Percentiles rank a stretch among this genome's conserved stretches.
These are phyloP conservation scores for Danio jaintianensis DNA, from an alignment of 2,797 vertebrate genomes.

Conservation along the genomic window DNA sequence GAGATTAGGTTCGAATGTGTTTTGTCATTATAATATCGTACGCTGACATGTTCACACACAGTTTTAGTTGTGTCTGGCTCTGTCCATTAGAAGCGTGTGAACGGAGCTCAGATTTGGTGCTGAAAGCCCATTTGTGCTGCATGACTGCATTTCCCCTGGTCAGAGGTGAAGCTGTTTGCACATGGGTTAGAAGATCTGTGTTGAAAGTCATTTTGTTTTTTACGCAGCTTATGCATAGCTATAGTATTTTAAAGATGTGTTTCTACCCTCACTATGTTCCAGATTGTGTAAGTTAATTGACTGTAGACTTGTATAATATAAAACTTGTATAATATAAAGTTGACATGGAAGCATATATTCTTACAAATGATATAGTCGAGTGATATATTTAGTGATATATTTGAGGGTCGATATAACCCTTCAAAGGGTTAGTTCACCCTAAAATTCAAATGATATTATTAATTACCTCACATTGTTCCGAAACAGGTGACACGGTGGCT, in stretches of 20 bases:
- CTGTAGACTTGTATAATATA: slow-evolving; percentile 2
- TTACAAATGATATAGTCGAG: too few species aligned
- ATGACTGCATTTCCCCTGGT: slow-evolving; percentile 20
- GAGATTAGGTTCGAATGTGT: not conserved
- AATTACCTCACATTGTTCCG: too few species aligned
- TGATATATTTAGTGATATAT: too few species aligned
- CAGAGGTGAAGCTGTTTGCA: not conserved
- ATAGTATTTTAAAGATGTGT: too few species aligned
- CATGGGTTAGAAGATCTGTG: not conserved
- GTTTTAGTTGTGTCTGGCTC: not conserved
- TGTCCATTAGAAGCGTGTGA: not conserved
- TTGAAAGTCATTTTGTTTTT: not conserved
- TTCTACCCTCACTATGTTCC: not conserved
- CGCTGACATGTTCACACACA: not conserved
- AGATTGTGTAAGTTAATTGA: not conserved
- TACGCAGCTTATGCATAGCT: too few species aligned
- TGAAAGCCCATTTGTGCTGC: slow-evolving; percentile 32
- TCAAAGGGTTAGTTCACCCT: too few species aligned
- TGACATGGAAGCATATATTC: too few species aligned
- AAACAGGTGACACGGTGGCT: too few species aligned
- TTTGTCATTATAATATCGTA: not conserved
- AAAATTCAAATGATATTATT: too few species aligned
- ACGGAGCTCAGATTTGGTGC: not conserved
- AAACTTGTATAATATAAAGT: not conserved
- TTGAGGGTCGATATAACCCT: too few species aligned